A percentile compares a stretch with the other conserved stretches of the same genome.
Evolutionary conservation across 1,140 invertebrate genomes (phyloP).

Genomic region (Rhagoletis zephyria): DNA sequence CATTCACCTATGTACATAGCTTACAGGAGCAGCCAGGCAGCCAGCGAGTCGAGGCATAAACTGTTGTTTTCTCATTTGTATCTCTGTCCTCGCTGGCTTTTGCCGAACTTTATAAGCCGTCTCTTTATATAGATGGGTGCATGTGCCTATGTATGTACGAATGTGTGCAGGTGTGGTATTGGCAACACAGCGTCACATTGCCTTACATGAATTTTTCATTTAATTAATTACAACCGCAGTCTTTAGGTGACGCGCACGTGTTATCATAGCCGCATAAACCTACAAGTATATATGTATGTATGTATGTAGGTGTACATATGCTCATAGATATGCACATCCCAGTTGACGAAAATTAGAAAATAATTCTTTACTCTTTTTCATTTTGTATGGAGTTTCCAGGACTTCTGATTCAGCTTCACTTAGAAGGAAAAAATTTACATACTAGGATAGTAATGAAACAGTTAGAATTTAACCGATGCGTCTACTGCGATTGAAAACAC

Average conservation of each 20-base stretch:
- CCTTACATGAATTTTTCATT: constrained; percentile 52
- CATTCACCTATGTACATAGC: neutral
- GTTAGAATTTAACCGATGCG: too few species aligned
- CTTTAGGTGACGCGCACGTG: constrained; percentile 29
- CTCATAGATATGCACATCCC: too few species aligned
- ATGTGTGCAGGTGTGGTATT: neutral
- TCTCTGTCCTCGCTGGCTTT: constrained; percentile 2
- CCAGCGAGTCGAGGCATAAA: constrained; percentile 7
- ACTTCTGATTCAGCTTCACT: too few species aligned
- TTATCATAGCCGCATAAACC: constrained; percentile 20
- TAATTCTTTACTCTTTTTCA: too few species aligned
- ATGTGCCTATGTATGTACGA: too few species aligned
- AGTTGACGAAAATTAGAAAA: too few species aligned
- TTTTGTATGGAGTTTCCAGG: too few species aligned
- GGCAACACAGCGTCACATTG: constrained; percentile 11
- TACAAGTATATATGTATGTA: neutral
- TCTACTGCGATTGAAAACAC: too few species aligned
- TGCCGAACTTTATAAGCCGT: neutral
- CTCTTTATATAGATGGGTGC: neutral
- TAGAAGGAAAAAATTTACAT: too few species aligned
- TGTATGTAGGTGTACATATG: too few species aligned
- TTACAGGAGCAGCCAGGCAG: neutral
- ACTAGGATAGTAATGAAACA: too few species aligned
- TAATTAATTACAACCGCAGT: constrained; percentile 54
- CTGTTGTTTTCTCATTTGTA: neutral